phyloP scores from a whole-genome alignment of 2,797 vertebrate species.

The Trachurus trachurus region DNA sequence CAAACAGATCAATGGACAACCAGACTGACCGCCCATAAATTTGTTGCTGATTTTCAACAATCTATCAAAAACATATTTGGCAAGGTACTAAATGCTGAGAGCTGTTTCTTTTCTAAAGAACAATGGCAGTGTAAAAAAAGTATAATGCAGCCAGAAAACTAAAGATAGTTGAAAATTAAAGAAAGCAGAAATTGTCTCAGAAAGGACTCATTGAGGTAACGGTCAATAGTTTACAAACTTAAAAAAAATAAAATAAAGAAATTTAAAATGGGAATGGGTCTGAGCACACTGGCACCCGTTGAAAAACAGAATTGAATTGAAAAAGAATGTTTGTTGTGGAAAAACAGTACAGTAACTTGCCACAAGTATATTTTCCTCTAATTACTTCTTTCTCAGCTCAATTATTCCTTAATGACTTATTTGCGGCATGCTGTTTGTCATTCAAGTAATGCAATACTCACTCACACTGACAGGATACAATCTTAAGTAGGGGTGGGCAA shows the following conservation, averaged over 20 bases:
- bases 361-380: conserved; percentile 9
- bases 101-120: background rate
- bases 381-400: conserved; percentile 1
- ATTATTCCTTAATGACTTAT: conserved; percentile 20
- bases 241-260: too few relatives aligned
- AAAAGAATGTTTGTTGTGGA: too few relatives aligned
- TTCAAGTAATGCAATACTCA: conserved; percentile 5
- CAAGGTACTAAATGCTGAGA: background rate
- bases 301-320: background rate
- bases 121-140: background rate
- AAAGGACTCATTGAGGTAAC: background rate
- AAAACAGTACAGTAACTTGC: background rate
- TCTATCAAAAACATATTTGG: background rate
- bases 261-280: background rate
- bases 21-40: background rate
- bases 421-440: background rate
- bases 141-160: background rate
- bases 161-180: background rate
- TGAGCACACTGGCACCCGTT: background rate
- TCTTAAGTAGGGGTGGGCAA: too few relatives aligned
- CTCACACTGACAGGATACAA: background rate
- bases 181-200: too few relatives aligned
- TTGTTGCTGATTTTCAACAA: background rate
- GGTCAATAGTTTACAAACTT: background rate
- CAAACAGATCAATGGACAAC: background rate